phyloP scores from a whole-genome alignment of 30 jellyfish, hydroid and myxozoan species.

The Turritopsis dohrnii region DNA sequence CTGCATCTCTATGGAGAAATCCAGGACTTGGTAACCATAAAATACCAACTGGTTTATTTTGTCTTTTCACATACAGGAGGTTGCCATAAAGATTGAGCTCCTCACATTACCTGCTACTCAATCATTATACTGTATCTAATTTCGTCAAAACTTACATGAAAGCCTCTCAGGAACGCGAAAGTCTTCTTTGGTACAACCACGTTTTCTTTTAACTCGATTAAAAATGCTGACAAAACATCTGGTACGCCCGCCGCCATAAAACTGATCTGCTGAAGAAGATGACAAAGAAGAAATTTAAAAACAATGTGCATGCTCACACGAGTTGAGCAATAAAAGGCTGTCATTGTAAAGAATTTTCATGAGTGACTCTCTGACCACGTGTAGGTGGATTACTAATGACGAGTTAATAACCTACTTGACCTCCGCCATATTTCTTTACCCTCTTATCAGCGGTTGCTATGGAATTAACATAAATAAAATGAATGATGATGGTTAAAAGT shows the following conservation, averaged over 20 bases:
- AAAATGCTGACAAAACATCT: slow-evolving; percentile 82
- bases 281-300: neutral
- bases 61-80: too few relatives aligned
- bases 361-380: neutral
- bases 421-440: slow-evolving; percentile 16
- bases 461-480: neutral
- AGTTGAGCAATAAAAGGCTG: neutral
- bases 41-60: too few relatives aligned
- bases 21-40: too few relatives aligned
- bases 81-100: too few relatives aligned
- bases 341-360: neutral
- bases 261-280: slow-evolving; percentile 40
- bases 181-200: slow-evolving; percentile 57
- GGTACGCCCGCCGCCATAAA: slow-evolving; percentile 94
- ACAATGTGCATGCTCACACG: neutral
- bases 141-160: slow-evolving; percentile 40
- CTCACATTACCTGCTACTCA: too few relatives aligned
- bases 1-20: too few relatives aligned
- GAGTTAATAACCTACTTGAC: neutral
- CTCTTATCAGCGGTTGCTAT: neutral
- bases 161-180: slow-evolving; percentile 40
- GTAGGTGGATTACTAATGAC: neutral
- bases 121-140: neutral
- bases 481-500: neutral
- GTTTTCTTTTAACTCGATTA: slow-evolving; percentile 47